Evolutionary conservation across 2,113 vertebrate species (phyloP).

Genomic region (Neomonachus schauinslandi): DNA sequence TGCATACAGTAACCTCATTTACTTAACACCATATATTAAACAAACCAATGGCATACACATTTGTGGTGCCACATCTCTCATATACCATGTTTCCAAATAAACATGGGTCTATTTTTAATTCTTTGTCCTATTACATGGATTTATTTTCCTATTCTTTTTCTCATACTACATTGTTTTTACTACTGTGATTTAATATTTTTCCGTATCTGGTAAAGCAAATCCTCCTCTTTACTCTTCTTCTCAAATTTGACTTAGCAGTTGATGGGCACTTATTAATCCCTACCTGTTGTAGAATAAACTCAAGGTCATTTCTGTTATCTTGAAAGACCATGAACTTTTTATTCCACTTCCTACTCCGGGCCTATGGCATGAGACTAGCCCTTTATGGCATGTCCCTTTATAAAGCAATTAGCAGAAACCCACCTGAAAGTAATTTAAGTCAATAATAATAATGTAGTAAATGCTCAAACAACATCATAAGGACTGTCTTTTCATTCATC

Average conservation of each 20-base stretch:
- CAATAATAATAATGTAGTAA: neutral
- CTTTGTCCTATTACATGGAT: neutral
- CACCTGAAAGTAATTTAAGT: neutral
- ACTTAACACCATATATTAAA: neutral
- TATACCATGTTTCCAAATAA: neutral
- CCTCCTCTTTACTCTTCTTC: neutral
- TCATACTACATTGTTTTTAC: neutral
- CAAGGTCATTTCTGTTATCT: neutral
- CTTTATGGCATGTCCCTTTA: neutral
- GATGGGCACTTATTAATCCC: neutral
- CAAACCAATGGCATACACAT: neutral
- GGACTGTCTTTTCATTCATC: neutral
- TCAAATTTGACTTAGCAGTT: neutral
- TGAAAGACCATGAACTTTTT: neutral
- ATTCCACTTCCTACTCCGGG: neutral
- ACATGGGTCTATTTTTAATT: neutral
- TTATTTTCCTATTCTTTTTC: constrained; percentile 13
- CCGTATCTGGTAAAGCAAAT: neutral
- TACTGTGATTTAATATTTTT: neutral
- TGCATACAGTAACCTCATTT: neutral
- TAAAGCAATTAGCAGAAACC: neutral
- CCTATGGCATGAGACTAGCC: neutral
- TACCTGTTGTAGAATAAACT: neutral
- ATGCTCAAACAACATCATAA: neutral
- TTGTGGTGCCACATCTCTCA: neutral